phyloP scores from a whole-genome alignment of 2,888 invertebrate genomes.

The Sesia bembeciformis region DNA sequence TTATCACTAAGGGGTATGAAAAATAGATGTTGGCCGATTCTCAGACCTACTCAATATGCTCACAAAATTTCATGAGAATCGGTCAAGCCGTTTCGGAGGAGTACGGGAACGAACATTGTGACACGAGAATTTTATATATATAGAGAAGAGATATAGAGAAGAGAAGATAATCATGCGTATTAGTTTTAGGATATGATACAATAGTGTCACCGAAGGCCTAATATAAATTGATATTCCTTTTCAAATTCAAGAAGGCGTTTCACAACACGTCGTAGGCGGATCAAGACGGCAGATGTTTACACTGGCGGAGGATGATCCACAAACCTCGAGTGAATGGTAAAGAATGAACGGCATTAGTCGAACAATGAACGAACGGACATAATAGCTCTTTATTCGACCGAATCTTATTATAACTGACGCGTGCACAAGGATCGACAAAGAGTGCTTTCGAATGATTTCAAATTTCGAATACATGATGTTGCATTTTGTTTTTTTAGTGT shows the following conservation, averaged over 20 bases:
- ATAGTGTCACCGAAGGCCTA: no score
- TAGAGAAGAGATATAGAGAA: no score
- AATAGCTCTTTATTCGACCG: constrained; percentile 42
- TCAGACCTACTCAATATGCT: no score
- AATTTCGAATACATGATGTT: constrained; percentile 5
- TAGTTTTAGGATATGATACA: no score
- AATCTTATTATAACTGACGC: constrained; percentile 57
- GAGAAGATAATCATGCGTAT: no score
- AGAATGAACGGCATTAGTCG: constrained; percentile 43
- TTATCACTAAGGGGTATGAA: no score
- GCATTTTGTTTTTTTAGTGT: constrained; percentile 3
- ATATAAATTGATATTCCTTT: no score
- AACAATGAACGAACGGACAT: constrained; percentile 40
- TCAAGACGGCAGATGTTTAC: constrained; percentile 52
- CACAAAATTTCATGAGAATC: no score
- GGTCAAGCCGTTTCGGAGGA: no score
- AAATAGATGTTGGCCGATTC: no score
- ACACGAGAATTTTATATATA: no score
- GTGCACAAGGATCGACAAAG: constrained; percentile 15
- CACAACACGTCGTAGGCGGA: constrained; percentile 31
- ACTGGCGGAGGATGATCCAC: constrained; percentile 19
- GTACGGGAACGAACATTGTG: no score
- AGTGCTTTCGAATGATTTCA: not conserved
- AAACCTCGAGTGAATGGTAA: constrained; percentile 19
- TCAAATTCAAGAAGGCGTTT: constrained; percentile 6